Conservation (phyloP, 2,113 vertebrate species). For the Lipophrys pholis region DNA sequence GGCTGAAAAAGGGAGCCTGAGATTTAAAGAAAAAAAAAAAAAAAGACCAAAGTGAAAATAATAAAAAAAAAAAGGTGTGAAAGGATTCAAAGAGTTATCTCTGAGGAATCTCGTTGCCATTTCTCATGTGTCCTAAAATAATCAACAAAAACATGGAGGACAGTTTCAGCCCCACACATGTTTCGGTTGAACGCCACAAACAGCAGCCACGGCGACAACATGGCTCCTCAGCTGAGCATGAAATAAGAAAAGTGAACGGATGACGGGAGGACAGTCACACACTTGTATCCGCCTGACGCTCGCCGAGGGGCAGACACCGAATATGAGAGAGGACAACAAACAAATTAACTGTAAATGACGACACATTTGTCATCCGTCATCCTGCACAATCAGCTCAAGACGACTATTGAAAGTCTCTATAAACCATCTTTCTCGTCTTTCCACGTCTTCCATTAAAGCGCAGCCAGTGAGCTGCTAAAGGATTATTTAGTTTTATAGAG, state of each 20-base stretch:
- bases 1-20: constrained; percentile 48
- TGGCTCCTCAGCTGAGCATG: constrained; percentile 49
- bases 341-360: constrained; percentile 40
- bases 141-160: constrained; percentile 24
- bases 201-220: constrained; percentile 34
- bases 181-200: constrained; percentile 36
- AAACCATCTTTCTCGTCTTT: background rate
- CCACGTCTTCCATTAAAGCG: background rate
- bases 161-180: constrained; percentile 15
- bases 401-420: background rate
- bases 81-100: background rate
- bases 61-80: constrained; percentile 5
- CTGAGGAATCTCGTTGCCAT: background rate
- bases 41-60: constrained; percentile 4
- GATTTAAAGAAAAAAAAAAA: background rate
- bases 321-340: constrained; percentile 29
- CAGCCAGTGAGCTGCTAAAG: background rate
- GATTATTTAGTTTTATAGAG: background rate
- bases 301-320: constrained; percentile 12
- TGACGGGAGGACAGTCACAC: constrained; percentile 26
- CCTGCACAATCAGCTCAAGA: constrained; percentile 19
- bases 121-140: background rate
- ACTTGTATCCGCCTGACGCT: constrained; percentile 9
- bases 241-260: constrained; percentile 36
- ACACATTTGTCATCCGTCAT: background rate